A percentile compares a stretch with the other conserved stretches of the same genome.
These are phyloP conservation scores for Aradus depressus DNA, from an alignment of 2,888 invertebrate species.

Conservation along the genomic window DNA sequence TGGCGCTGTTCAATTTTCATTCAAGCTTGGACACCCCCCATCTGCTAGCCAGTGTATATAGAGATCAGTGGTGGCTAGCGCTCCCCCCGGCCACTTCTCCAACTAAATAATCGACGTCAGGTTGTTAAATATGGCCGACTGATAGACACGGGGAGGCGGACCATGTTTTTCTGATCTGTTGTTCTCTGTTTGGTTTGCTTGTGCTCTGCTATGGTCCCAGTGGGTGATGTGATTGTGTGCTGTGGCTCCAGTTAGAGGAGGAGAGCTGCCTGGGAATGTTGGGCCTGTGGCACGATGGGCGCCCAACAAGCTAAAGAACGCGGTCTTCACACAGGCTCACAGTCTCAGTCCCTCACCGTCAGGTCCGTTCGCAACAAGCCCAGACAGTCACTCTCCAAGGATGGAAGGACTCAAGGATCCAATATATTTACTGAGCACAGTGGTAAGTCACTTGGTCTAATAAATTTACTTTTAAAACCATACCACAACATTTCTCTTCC, in stretches of 20 bases:
- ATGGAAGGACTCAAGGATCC: constrained; percentile 71
- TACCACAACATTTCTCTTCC: too few species aligned
- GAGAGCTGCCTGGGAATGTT: background rate
- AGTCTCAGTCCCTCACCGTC: constrained; percentile 45
- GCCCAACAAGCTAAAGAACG: constrained; percentile 90
- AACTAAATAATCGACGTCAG: constrained; percentile 48
- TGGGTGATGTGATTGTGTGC: constrained; percentile 7
- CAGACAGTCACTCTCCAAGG: constrained; percentile 70
- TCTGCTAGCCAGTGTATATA: too few species aligned
- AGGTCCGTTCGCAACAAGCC: constrained; percentile 38
- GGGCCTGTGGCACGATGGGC: too few species aligned
- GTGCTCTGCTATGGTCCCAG: too few species aligned
- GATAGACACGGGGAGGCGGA: constrained; percentile 10
- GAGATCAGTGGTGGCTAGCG: constrained; percentile 25
- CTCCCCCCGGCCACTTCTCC: constrained; percentile 19
- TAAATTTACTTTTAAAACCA: constrained; percentile 2
- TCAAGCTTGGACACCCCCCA: too few species aligned
- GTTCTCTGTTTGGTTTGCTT: background rate
- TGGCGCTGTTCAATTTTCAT: too few species aligned
- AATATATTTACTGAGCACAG: constrained; percentile 92
- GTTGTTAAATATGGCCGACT: constrained; percentile 43
- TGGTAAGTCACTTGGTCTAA: constrained; percentile 52
- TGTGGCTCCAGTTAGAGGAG: background rate
- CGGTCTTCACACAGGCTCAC: constrained; percentile 57
- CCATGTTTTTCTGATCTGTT: constrained; percentile 3